These are phyloP conservation scores for Miichthys miiuy DNA, from an alignment of 2,797 vertebrate species.

Conservation along the genomic window DNA sequence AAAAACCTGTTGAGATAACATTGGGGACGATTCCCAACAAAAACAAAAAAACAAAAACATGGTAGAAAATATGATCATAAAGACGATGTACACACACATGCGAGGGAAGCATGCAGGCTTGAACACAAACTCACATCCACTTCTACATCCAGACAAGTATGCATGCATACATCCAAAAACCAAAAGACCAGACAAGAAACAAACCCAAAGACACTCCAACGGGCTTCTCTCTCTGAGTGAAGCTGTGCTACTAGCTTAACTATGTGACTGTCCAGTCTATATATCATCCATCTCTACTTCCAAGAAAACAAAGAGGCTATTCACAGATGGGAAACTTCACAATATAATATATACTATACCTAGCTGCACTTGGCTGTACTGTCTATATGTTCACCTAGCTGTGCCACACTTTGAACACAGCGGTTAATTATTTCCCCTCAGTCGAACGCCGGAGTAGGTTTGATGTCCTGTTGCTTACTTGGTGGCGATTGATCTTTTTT, in stretches of 20 bases:
- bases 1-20: slow-evolving; percentile 2
- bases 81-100: slow-evolving; percentile 43
- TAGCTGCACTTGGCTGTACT: slow-evolving; percentile 48
- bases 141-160: slow-evolving; percentile 46
- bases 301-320: not conserved
- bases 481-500: slow-evolving; percentile 2
- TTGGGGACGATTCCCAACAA: not conserved
- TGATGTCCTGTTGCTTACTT: slow-evolving; percentile 22
- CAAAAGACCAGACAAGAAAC: slow-evolving; percentile 47
- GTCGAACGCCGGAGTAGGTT: not conserved
- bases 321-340: not conserved
- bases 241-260: slow-evolving; percentile 31
- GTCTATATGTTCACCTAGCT: slow-evolving; percentile 27
- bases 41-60: slow-evolving; percentile 19
- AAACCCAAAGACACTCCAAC: slow-evolving; percentile 58
- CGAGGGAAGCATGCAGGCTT: slow-evolving; percentile 64
- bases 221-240: slow-evolving; percentile 20
- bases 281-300: slow-evolving; percentile 16
- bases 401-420: slow-evolving; percentile 33
- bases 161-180: slow-evolving; percentile 67
- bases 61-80: slow-evolving; percentile 18
- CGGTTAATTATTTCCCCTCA: slow-evolving; percentile 6
- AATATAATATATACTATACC: slow-evolving; percentile 21
- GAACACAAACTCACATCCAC: slow-evolving; percentile 53
- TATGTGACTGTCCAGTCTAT: slow-evolving; percentile 19